A percentile compares a stretch with the other conserved stretches of the same genome.
Conservation (phyloP, 2,888 invertebrate species). For the Synanthedon andrenaeformis region DNA sequence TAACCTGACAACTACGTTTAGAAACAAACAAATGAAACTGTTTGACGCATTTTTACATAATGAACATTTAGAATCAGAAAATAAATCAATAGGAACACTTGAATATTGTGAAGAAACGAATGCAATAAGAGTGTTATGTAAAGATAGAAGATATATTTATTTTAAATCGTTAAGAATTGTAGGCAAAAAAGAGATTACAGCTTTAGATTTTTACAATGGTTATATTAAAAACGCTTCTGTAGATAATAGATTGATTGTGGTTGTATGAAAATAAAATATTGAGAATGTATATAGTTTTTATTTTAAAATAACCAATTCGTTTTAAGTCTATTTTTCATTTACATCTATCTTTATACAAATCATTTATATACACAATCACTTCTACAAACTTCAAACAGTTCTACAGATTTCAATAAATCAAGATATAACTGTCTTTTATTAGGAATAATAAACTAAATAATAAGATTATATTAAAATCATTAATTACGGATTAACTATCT, state of each 20-base stretch:
- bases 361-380: no score
- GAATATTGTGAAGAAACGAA: constrained; percentile 70
- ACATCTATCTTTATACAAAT: no score
- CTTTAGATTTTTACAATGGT: constrained; percentile 88
- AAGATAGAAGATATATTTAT: constrained; percentile 73
- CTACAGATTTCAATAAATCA: no score
- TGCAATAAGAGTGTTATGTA: constrained; percentile 75
- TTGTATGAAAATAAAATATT: constrained; percentile 25
- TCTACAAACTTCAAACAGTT: no score
- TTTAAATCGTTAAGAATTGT: constrained; percentile 74
- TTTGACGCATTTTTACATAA: constrained; percentile 61
- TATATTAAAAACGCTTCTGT: constrained; percentile 74
- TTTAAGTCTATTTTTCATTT: no score
- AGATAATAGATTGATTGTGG: constrained; percentile 35
- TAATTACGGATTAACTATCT: no score
- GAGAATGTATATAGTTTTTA: no score
- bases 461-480: no score
- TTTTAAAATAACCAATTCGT: no score
- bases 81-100: constrained; percentile 67
- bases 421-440: no score
- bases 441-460: no score
- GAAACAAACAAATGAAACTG: constrained; percentile 72
- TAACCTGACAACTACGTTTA: constrained; percentile 73
- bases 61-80: constrained; percentile 16
- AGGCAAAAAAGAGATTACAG: constrained; percentile 79